Evolutionary conservation across 1,140 invertebrate genomes (phyloP).

Genomic region (Phocides pigmalion): DNA sequence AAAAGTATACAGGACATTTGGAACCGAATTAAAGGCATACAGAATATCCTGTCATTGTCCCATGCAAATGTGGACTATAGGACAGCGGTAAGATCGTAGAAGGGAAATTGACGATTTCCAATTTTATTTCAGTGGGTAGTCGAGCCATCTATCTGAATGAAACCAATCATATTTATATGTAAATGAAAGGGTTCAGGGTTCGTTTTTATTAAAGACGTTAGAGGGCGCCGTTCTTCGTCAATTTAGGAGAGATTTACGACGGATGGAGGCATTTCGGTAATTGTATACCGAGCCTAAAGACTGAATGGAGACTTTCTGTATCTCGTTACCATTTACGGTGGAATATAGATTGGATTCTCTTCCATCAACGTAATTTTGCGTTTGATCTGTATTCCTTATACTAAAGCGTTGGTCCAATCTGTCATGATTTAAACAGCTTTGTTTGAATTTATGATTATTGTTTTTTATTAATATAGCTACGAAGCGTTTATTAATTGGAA

Average conservation of each 20-base stretch:
- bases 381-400: background rate
- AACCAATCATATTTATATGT: conserved; percentile 58
- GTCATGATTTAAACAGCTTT: too few relatives aligned
- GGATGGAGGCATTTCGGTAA: conserved; percentile 33
- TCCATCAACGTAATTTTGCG: conserved; percentile 16
- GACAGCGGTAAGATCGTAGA: background rate
- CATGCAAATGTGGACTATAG: conserved; percentile 18
- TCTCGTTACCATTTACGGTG: conserved; percentile 22
- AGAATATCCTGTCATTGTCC: conserved; percentile 11
- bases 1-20: conserved; percentile 2
- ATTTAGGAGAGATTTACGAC: conserved; percentile 41
- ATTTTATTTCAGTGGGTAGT: conserved; percentile 38
- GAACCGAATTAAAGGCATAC: conserved; percentile 4
- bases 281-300: conserved; percentile 26
- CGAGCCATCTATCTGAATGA: conserved; percentile 36
- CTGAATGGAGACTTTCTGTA: conserved; percentile 13
- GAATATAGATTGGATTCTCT: conserved; percentile 12
- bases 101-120: conserved; percentile 34
- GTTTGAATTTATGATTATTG: too few relatives aligned
- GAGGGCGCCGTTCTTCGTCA: conserved; percentile 32
- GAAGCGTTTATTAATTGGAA: too few relatives aligned
- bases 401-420: too few relatives aligned
- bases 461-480: too few relatives aligned
- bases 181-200: conserved; percentile 47
- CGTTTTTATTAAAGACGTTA: conserved; percentile 47